Evolutionary conservation across 2,113 vertebrate genomes (phyloP).

Genomic region (Grammomys surdaster): DNA sequence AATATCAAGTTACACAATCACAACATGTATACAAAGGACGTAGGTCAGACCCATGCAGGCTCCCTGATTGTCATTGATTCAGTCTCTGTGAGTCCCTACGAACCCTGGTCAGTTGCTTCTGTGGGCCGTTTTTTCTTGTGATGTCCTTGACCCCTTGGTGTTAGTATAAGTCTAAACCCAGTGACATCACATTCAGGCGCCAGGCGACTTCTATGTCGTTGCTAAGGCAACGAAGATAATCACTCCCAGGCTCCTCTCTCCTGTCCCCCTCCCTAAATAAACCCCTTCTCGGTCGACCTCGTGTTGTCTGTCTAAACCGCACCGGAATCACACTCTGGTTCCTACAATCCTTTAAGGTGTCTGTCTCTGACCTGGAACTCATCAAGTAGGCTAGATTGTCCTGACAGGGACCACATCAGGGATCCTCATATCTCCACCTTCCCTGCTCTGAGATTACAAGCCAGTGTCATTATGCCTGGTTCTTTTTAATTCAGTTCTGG

Average conservation of each 20-base stretch:
- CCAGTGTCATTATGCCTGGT: neutral
- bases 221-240: too few relatives aligned
- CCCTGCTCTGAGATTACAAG: neutral
- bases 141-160: neutral
- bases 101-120: neutral
- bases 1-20: neutral
- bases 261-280: too few relatives aligned
- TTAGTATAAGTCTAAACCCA: too few relatives aligned
- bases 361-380: neutral
- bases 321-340: neutral
- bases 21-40: neutral
- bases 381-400: neutral
- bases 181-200: too few relatives aligned
- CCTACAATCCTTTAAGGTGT: neutral
- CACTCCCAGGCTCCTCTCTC: too few relatives aligned
- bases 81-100: neutral
- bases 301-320: too few relatives aligned
- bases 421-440: neutral
- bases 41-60: neutral
- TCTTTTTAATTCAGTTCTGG: neutral
- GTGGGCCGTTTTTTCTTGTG: neutral
- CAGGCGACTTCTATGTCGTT: too few relatives aligned
- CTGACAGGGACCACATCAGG: too few relatives aligned
- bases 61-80: neutral
- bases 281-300: too few relatives aligned